phyloP scores from a whole-genome alignment of 2,113 vertebrate species.

The Pandion haliaetus region DNA sequence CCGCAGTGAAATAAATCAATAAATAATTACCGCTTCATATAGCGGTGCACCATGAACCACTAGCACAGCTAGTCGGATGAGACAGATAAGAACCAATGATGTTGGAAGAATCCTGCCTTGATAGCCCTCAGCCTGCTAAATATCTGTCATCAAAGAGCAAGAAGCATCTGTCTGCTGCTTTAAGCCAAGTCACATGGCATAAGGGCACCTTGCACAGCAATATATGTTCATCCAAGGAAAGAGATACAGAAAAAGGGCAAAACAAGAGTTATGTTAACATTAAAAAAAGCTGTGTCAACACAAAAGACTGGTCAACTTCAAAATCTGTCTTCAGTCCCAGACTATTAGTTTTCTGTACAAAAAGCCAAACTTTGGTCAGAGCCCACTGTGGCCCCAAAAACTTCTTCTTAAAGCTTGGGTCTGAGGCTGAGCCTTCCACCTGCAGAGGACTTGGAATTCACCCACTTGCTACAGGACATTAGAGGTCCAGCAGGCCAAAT shows the following conservation, averaged over 20 bases:
- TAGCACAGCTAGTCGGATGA: neutral
- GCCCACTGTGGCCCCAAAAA: neutral
- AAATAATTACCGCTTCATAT: conserved; percentile 5
- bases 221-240: neutral
- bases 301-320: neutral
- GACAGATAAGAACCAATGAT: neutral
- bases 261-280: neutral
- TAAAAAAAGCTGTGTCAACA: neutral
- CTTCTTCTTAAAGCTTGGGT: neutral
- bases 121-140: neutral
- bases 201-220: neutral
- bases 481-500: neutral
- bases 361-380: neutral
- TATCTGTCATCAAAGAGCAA: conserved; percentile 11
- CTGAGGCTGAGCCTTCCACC: neutral
- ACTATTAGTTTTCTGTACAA: neutral
- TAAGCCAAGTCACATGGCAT: neutral
- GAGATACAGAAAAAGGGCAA: neutral
- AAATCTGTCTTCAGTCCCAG: neutral
- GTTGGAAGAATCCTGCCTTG: neutral
- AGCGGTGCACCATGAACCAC: neutral
- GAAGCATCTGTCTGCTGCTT: neutral
- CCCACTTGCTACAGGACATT: neutral
- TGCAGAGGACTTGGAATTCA: neutral
- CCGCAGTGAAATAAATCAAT: conserved; percentile 32